Evolutionary conservation across 2,888 invertebrate species (phyloP).

Genomic region (Drosophila emarginata): DNA sequence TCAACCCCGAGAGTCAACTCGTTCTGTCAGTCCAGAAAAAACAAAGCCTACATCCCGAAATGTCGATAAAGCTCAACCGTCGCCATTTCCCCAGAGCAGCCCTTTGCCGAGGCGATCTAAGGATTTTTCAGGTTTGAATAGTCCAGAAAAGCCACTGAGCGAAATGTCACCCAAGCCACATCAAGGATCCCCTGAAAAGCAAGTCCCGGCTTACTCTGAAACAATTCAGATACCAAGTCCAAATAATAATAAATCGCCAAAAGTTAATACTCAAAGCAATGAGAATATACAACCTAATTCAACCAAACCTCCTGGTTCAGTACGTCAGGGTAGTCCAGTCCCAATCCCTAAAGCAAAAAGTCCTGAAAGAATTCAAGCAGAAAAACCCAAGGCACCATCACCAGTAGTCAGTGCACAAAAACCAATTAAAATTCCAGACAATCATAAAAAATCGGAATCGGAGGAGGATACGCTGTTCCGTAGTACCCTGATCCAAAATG

Average conservation of each 20-base stretch:
- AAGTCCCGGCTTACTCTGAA: slow-evolving; percentile 4
- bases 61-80: background rate
- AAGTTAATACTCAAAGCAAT: slow-evolving; percentile 1
- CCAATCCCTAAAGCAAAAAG: background rate
- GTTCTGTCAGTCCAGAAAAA: background rate
- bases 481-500: slow-evolving; percentile 46
- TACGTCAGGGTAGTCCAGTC: slow-evolving; percentile 16
- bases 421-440: slow-evolving; percentile 3
- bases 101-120: background rate
- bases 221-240: background rate
- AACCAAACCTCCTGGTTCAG: slow-evolving; percentile 3
- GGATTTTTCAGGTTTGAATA: background rate
- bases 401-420: background rate
- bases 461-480: slow-evolving; percentile 53
- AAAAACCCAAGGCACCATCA: background rate
- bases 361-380: background rate
- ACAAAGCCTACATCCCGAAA: background rate
- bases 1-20: background rate
- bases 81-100: background rate
- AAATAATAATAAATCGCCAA: slow-evolving; percentile 30
- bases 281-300: slow-evolving; percentile 14
- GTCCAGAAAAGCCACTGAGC: slow-evolving; percentile 32
- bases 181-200: slow-evolving; percentile 10
- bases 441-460: slow-evolving; percentile 18
- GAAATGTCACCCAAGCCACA: slow-evolving; percentile 7